phyloP scores from a whole-genome alignment of 1,140 invertebrate genomes.

The Drosophila pandora region DNA sequence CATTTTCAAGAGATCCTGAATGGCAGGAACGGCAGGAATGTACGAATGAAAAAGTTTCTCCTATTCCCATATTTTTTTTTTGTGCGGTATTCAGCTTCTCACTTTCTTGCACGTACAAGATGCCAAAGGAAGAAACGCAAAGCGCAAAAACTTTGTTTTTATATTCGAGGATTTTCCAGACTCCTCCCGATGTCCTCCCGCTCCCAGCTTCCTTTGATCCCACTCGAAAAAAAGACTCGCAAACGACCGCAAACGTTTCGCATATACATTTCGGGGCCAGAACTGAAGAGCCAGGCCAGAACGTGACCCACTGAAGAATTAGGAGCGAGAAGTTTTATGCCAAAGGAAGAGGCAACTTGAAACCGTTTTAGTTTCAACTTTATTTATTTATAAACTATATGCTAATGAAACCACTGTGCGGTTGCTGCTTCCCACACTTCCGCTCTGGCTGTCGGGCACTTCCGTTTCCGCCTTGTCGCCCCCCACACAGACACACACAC shows the following conservation, averaged over 20 bases:
- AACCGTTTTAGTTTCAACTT: constrained; percentile 77
- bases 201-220: constrained; percentile 20
- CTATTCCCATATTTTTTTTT: constrained; percentile 26
- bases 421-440: constrained; percentile 7
- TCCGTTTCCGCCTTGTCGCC: constrained; percentile 4
- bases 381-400: constrained; percentile 79
- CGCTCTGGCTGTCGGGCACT: constrained; percentile 11
- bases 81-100: constrained; percentile 2
- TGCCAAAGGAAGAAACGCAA: constrained; percentile 49
- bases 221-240: constrained; percentile 20
- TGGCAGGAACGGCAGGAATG: constrained; percentile 28
- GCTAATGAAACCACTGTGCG: constrained; percentile 76
- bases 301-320: constrained; percentile 49
- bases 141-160: constrained; percentile 46
- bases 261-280: constrained; percentile 47
- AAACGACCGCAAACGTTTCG: constrained; percentile 47
- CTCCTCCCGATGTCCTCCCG: not conserved
- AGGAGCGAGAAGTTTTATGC: constrained; percentile 8
- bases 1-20: constrained; percentile 11
- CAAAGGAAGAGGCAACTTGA: constrained; percentile 62
- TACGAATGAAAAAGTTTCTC: constrained; percentile 60
- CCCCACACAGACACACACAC: constrained; percentile 10
- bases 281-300: constrained; percentile 17
- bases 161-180: constrained; percentile 33
- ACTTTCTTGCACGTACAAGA: constrained; percentile 65